These are phyloP conservation scores for Thymelicus lineola DNA, from an alignment of 2,888 invertebrate genomes.

Conservation along the genomic window DNA sequence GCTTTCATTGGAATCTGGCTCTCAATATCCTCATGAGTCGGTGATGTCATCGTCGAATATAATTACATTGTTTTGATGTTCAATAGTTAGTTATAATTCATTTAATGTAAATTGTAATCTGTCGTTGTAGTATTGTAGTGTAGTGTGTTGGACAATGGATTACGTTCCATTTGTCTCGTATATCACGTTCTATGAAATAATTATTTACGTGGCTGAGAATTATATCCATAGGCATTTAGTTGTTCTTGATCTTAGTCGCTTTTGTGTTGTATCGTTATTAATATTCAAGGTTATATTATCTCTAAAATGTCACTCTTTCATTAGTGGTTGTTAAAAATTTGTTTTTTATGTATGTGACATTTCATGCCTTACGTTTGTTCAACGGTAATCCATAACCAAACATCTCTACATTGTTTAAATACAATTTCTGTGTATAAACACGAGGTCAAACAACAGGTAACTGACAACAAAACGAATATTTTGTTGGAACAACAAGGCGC, in stretches of 20 bases:
- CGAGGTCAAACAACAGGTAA: constrained; percentile 10
- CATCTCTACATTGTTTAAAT: constrained; percentile 4
- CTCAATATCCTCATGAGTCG: constrained; percentile 14
- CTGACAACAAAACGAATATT: constrained; percentile 29
- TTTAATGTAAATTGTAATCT: constrained; percentile 31
- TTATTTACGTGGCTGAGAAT: too few species aligned
- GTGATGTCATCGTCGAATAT: constrained; percentile 36
- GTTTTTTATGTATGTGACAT: not conserved
- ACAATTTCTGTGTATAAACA: not conserved
- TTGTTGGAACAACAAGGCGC: constrained; percentile 41
- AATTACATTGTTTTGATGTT: constrained; percentile 35
- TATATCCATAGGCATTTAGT: too few species aligned
- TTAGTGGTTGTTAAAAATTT: not conserved
- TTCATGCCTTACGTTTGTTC: not conserved
- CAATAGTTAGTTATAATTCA: constrained; percentile 29
- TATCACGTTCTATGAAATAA: too few species aligned
- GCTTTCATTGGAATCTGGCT: constrained; percentile 30
- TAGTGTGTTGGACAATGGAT: not conserved
- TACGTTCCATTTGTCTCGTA: not conserved
- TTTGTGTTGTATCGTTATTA: not conserved
- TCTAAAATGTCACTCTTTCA: not conserved
- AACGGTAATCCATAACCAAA: constrained; percentile 2
- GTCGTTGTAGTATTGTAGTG: not conserved
- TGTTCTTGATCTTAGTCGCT: not conserved
- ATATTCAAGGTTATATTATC: not conserved